Conservation (phyloP, 2,113 vertebrate genomes). For the Phyllopteryx taeniolatus region DNA sequence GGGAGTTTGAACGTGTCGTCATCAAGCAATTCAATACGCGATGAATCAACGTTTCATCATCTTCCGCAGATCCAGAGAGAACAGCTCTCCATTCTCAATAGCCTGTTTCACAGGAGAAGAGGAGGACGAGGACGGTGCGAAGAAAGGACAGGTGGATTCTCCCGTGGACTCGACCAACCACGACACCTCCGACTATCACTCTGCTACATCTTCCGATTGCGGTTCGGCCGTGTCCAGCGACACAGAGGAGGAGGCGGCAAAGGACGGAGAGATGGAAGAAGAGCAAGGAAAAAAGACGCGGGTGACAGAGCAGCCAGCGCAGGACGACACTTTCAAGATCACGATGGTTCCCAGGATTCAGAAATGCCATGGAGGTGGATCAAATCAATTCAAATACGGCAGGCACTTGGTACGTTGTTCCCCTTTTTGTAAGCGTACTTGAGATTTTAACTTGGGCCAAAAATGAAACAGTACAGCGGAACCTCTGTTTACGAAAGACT, state of each 20-base stretch:
- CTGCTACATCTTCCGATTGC: slow-evolving; percentile 75
- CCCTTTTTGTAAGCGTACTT: neutral
- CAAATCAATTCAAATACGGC: slow-evolving; percentile 47
- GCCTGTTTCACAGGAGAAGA: slow-evolving; percentile 56
- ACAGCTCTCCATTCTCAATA: slow-evolving; percentile 67
- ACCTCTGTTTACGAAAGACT: too few relatives aligned
- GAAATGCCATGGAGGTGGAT: slow-evolving; percentile 25
- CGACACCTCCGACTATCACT: slow-evolving; percentile 78
- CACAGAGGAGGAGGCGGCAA: slow-evolving; percentile 67
- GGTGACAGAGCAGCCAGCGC: slow-evolving; percentile 12
- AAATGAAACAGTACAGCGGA: neutral
- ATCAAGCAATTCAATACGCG: neutral
- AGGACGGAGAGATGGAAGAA: slow-evolving; percentile 35
- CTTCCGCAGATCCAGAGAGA: slow-evolving; percentile 68
- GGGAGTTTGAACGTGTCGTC: neutral
- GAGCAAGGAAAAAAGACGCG: slow-evolving; percentile 24
- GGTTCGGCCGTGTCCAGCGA: slow-evolving; percentile 69
- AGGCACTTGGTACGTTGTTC: slow-evolving; percentile 45
- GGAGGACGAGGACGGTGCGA: slow-evolving; percentile 17
- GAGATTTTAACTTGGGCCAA: neutral
- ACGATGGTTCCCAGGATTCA: slow-evolving; percentile 63
- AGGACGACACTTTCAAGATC: slow-evolving; percentile 31
- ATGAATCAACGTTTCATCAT: neutral
- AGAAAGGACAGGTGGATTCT: slow-evolving; percentile 25
- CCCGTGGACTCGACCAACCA: slow-evolving; percentile 21